Conservation (phyloP, 2,797 vertebrate species). For the Sardinella longiceps region DNA sequence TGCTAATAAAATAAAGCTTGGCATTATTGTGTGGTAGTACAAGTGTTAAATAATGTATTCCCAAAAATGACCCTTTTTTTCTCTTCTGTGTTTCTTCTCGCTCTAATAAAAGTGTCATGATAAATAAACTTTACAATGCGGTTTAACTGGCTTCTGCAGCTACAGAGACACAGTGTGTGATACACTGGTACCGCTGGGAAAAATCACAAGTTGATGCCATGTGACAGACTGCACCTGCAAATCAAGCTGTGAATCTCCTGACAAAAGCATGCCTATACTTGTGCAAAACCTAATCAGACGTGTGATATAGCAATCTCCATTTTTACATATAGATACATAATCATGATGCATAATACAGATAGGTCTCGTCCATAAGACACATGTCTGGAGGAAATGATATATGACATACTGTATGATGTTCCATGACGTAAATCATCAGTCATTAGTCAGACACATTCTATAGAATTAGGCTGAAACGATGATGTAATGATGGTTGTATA, state of each 20-base stretch:
- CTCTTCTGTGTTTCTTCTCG: neutral
- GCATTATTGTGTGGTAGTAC: neutral
- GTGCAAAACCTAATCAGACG: neutral
- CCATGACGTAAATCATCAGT: neutral
- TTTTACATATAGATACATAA: too few relatives aligned
- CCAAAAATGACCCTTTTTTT: neutral
- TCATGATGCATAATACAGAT: too few relatives aligned
- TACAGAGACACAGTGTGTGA: neutral
- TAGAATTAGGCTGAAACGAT: neutral
- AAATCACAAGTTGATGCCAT: neutral
- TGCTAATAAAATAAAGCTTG: neutral
- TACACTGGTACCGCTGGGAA: neutral
- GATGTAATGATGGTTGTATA: too few relatives aligned
- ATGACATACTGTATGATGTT: too few relatives aligned
- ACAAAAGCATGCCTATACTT: neutral
- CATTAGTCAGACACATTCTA: neutral
- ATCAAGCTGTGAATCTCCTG: neutral
- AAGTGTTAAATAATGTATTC: neutral
- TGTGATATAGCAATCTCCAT: neutral
- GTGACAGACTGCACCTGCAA: neutral
- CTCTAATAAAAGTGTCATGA: neutral
- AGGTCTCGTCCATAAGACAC: too few relatives aligned
- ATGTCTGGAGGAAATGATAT: too few relatives aligned
- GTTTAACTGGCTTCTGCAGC: neutral
- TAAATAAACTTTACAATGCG: neutral